Evolutionary conservation across 2,888 invertebrate genomes (phyloP).

Genomic region (Hetaerina titia): DNA sequence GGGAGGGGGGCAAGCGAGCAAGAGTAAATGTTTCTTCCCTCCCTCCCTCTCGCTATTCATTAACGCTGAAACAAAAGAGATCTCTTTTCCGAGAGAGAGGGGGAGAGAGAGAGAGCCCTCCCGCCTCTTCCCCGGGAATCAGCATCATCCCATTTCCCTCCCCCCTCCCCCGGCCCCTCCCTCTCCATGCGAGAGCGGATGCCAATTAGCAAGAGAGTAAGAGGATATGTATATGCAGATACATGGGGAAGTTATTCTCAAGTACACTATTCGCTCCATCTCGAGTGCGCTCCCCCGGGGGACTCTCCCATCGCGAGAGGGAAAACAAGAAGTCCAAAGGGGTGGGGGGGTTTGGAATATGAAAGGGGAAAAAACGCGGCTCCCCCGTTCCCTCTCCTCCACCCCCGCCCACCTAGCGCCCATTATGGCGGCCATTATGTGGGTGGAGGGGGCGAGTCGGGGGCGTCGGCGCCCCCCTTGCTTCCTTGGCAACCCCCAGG

Average conservation of each 20-base stretch:
- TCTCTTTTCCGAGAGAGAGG: neutral
- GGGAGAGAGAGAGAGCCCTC: neutral
- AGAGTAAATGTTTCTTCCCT: conserved; percentile 43
- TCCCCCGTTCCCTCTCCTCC: neutral
- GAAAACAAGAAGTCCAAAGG: neutral
- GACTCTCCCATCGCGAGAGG: neutral
- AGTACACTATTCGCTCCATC: neutral
- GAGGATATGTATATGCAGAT: conserved; percentile 44
- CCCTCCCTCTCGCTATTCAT: conserved; percentile 44
- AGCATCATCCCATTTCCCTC: too few species aligned
- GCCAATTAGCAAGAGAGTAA: conserved; percentile 60
- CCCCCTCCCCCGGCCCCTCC: neutral
- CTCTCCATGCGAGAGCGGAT: conserved; percentile 33
- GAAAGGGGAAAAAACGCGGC: too few species aligned
- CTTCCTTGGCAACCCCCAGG: conserved; percentile 24
- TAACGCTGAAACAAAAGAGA: conserved; percentile 58
- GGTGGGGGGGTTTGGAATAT: neutral
- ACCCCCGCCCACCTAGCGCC: neutral
- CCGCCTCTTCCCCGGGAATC: too few species aligned
- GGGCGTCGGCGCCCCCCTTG: neutral
- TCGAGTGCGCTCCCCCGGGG: neutral
- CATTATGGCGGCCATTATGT: neutral
- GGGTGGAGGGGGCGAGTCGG: too few species aligned
- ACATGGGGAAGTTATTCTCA: conserved; percentile 45
- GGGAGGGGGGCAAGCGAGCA: neutral